phyloP scores from a whole-genome alignment of 2,797 vertebrate species.

The Neopelma chrysocephalum region DNA sequence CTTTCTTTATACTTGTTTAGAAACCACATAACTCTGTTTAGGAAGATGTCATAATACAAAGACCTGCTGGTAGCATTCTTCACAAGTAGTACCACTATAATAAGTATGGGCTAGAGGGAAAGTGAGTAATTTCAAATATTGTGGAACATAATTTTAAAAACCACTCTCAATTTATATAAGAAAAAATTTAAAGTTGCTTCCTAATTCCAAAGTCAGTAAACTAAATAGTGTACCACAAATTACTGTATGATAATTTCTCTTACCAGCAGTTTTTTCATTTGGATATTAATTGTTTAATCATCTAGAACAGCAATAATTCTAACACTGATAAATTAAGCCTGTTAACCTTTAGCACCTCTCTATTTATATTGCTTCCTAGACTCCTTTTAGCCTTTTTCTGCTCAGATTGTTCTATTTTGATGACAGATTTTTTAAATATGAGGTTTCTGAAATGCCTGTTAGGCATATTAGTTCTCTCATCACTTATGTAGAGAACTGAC shows the following conservation, averaged over 20 bases:
- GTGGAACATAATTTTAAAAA: not conserved
- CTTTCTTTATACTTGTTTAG: not conserved
- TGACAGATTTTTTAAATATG: not conserved
- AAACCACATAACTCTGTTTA: not conserved
- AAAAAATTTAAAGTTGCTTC: not conserved
- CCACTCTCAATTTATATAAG: not conserved
- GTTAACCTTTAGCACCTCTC: not conserved
- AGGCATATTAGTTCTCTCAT: not conserved
- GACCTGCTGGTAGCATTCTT: not conserved
- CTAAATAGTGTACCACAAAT: not conserved
- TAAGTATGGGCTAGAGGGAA: not conserved
- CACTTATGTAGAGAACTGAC: not conserved
- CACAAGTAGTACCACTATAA: not conserved
- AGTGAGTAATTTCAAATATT: not conserved
- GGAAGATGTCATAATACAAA: not conserved
- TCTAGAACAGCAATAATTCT: not conserved
- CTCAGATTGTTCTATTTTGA: not conserved
- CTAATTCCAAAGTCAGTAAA: not conserved
- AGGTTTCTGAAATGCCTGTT: not conserved
- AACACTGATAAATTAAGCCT: not conserved
- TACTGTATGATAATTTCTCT: not conserved
- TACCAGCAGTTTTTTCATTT: not conserved
- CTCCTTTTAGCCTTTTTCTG: not conserved
- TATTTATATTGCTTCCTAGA: not conserved
- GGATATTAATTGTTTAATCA: not conserved